Evolutionary conservation across 2,888 invertebrate genomes (phyloP), one percentile per base, ranked within the genome.

Genomic region (Drosophila nigritarsus): DNA sequence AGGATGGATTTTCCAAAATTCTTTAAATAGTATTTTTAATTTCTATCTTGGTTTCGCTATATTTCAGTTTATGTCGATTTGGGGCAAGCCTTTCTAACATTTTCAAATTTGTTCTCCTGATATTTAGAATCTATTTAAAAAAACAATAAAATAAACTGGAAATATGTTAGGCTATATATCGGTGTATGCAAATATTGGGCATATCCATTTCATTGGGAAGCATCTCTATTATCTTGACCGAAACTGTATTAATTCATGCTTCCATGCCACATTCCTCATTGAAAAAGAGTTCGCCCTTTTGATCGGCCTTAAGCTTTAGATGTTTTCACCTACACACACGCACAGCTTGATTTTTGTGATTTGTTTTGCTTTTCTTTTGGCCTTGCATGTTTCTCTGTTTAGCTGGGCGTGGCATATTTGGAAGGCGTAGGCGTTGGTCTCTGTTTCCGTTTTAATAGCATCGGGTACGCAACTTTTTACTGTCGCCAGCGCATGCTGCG

Each of bases 401-500:
- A 56, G 59, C 32, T 59, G 71, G 73, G 70, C 77, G 80, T 80
- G 73, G 24, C 73, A 15, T 5, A n/a, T 45, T 27, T 24, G 8
- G 24, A 51, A 51, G 59, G 62, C 69, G 78, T 80, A 63, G 78
- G 70, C 78, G 83, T 63, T 74, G 81, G 60, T 56, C 75, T 69
- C 55, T 65, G 85, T 79, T 82, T 84, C 87, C 82, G 80, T 70
- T 89, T 75, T 74, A 80, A 80, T 84, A 80, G 80, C 85, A 80
- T 77, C 72, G 79, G 77, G 59, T 84, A 74, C 65, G 84, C 82
- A 80, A 72, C 40, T 82, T 72, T 67, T 69, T 81, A 72, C 69
- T 56, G 69, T 80, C 67, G 61, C 68, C 62, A 63, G 69, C 74
- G 40, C 76, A 69, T 73, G 66, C 74, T 77, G 85, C 89, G 89